A percentile compares a stretch with the other conserved stretches of the same genome.
These are phyloP conservation scores for Hapalemur alaotrensis DNA, from an alignment of 2,797 vertebrate genomes.

Conservation along the genomic window DNA sequence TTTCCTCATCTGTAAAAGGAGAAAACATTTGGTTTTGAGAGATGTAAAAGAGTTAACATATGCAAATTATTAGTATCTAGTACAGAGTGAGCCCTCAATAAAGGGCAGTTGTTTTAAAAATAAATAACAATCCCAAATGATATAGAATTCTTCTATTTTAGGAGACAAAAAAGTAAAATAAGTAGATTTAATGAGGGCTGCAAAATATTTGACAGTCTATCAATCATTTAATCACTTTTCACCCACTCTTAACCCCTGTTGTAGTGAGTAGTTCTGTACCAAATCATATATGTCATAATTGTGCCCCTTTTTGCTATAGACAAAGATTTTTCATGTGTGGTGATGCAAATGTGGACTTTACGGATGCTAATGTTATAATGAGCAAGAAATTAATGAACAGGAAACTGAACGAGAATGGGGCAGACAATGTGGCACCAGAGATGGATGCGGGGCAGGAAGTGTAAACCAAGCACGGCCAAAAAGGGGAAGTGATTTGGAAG, in stretches of 20 bases:
- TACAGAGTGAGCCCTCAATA: background rate
- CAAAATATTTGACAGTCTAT: slow-evolving; percentile 1
- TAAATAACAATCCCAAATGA: background rate
- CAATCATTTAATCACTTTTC: slow-evolving; percentile 56
- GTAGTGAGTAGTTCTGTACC: slow-evolving; percentile 47
- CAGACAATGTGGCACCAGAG: slow-evolving; percentile 71
- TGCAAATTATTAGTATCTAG: background rate
- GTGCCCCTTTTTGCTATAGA: slow-evolving; percentile 27
- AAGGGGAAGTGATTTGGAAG: slow-evolving; percentile 11
- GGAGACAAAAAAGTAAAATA: slow-evolving; percentile 30
- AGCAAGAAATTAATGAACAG: slow-evolving; percentile 73
- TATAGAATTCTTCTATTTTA: background rate
- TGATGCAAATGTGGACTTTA: slow-evolving; percentile 70
- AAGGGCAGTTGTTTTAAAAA: background rate
- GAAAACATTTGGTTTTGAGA: background rate
- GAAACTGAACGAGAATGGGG: slow-evolving; percentile 70
- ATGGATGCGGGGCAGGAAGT: slow-evolving; percentile 60
- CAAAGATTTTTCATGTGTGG: slow-evolving; percentile 64
- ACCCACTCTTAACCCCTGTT: slow-evolving; percentile 5
- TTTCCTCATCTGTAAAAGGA: background rate
- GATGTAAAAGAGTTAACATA: background rate
- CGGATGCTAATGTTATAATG: slow-evolving; percentile 57
- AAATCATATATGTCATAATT: slow-evolving; percentile 41
- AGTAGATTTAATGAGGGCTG: background rate
- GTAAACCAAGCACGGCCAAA: background rate